Percentiles rank a stretch among this genome's conserved stretches.
Evolutionary conservation across 2,113 vertebrate species (phyloP).

Genomic region (Pterocles orientalis): DNA sequence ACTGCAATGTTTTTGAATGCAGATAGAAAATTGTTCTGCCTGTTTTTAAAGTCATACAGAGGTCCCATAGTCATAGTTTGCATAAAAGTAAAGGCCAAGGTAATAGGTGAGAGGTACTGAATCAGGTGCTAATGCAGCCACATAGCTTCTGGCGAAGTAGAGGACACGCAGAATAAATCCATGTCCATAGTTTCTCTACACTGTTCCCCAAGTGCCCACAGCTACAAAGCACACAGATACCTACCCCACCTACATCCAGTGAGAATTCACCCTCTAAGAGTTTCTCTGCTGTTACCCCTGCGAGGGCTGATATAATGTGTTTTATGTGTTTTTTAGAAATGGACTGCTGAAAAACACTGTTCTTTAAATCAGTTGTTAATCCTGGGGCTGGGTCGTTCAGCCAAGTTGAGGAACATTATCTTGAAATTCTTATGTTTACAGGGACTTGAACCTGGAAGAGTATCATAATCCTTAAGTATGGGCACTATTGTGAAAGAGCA

Average conservation of each 20-base stretch:
- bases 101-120: neutral
- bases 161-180: neutral
- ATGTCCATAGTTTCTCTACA: neutral
- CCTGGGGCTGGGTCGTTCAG: neutral
- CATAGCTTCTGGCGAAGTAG: neutral
- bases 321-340: neutral
- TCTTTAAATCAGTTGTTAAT: neutral
- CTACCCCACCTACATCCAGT: fast-evolving
- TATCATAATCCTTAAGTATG: neutral
- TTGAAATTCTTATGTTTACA: neutral
- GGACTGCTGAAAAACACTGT: neutral
- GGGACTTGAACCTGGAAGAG: neutral
- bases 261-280: neutral
- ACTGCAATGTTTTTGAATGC: neutral
- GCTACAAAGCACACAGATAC: neutral
- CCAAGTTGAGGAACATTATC: neutral
- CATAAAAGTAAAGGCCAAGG: neutral
- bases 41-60: neutral
- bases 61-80: neutral
- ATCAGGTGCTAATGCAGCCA: neutral
- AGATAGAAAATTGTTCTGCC: neutral
- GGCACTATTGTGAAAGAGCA: neutral
- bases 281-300: neutral
- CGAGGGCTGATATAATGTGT: neutral
- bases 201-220: neutral